Conservation (phyloP, 2,797 vertebrate genomes). For the Lagorchestes hirsutus region DNA sequence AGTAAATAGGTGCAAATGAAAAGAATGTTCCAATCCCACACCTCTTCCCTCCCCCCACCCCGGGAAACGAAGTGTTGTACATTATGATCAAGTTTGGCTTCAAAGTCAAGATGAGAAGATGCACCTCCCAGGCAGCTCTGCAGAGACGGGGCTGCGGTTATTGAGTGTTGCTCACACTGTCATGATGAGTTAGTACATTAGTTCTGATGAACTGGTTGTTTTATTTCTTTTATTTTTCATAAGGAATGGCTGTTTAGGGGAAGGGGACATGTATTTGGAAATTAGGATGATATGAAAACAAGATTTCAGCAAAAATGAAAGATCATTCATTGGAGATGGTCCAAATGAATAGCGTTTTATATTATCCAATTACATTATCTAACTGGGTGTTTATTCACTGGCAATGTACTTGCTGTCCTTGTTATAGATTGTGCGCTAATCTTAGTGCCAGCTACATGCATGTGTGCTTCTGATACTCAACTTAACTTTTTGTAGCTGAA, state of each 20-base stretch:
- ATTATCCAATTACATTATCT: not conserved
- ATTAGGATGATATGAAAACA: not conserved
- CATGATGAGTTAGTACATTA: not conserved
- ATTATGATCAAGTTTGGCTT: not conserved
- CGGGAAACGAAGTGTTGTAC: not conserved
- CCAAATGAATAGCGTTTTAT: not conserved
- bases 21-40: not conserved
- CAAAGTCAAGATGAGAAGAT: not conserved
- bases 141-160: not conserved
- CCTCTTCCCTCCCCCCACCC: too few relatives aligned
- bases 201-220: not conserved
- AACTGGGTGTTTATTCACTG: not conserved
- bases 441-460: not conserved
- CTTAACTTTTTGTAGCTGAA: slow-evolving; percentile 87
- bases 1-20: not conserved
- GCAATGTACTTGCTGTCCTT: not conserved
- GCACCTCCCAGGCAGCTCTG: not conserved
- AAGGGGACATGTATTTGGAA: not conserved
- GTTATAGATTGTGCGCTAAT: not conserved
- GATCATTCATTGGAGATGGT: not conserved
- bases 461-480: not conserved
- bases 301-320: not conserved
- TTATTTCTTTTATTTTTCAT: not conserved
- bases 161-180: not conserved
- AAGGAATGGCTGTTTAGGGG: not conserved